These are phyloP conservation scores for Xanthorhoe spadicearia DNA, from an alignment of 2,888 invertebrate genomes.

Conservation along the genomic window DNA sequence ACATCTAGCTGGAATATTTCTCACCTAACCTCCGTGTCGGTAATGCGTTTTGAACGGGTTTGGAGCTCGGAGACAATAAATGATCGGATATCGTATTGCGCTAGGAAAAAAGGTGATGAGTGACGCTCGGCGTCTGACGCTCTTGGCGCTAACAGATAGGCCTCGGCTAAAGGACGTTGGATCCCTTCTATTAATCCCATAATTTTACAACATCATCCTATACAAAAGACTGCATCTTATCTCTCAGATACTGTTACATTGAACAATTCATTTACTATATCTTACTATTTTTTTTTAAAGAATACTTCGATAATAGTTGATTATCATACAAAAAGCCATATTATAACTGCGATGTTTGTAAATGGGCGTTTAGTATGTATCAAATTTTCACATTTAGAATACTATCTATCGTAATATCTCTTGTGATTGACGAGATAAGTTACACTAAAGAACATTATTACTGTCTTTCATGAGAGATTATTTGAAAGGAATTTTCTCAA, in stretches of 20 bases:
- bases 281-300: constrained; percentile 42
- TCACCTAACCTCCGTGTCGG: constrained; percentile 71
- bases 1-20: constrained; percentile 75
- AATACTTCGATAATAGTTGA: constrained; percentile 20
- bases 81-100: constrained; percentile 81
- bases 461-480: background rate
- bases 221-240: constrained; percentile 52
- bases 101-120: constrained; percentile 81
- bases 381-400: constrained; percentile 18
- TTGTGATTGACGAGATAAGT: constrained; percentile 37
- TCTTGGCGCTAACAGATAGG: constrained; percentile 75
- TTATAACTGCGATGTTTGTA: constrained; percentile 32
- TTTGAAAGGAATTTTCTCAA: background rate
- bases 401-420: constrained; percentile 29
- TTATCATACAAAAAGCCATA: constrained; percentile 25
- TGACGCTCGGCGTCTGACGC: constrained; percentile 63
- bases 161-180: constrained; percentile 52
- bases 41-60: constrained; percentile 78
- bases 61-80: constrained; percentile 73
- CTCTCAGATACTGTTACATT: constrained; percentile 62
- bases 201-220: constrained; percentile 39
- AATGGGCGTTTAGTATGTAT: constrained; percentile 31
- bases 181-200: constrained; percentile 63
- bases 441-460: constrained; percentile 20
- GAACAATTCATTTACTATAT: constrained; percentile 62